Conservation (phyloP, 2,888 invertebrate genomes). For the Metalampra italica region DNA sequence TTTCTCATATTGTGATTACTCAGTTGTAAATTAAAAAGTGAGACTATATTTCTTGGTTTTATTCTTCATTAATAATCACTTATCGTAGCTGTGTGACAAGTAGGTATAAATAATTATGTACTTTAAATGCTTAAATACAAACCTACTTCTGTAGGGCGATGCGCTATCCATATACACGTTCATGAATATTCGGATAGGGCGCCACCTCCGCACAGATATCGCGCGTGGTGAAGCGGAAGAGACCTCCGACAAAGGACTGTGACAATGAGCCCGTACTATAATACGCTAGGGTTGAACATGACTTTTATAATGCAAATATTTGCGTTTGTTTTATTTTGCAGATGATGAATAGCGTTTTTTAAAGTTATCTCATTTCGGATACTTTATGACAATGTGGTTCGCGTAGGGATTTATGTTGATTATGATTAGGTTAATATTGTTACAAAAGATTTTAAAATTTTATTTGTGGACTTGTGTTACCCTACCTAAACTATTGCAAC, state of each 20-base stretch:
- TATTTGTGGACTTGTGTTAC: not conserved
- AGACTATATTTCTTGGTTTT: too few relatives aligned
- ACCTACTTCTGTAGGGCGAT: not conserved
- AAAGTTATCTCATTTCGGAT: not conserved
- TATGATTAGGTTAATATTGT: not conserved
- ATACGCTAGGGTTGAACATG: constrained; percentile 40
- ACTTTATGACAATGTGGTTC: not conserved
- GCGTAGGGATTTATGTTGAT: not conserved
- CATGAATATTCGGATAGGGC: constrained; percentile 52
- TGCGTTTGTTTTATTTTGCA: constrained; percentile 17
- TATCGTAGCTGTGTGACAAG: too few relatives aligned
- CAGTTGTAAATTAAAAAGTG: too few relatives aligned
- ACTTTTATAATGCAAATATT: constrained; percentile 23
- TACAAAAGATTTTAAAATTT: too few relatives aligned
- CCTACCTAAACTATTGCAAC: too few relatives aligned
- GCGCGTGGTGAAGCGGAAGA: constrained; percentile 70
- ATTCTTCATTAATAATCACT: too few relatives aligned
- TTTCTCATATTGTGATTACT: too few relatives aligned
- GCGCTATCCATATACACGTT: constrained; percentile 25
- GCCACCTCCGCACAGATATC: constrained; percentile 52
- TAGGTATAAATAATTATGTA: too few relatives aligned
- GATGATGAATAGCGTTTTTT: constrained; percentile 6
- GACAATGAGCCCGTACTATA: constrained; percentile 50
- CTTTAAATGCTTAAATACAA: too few relatives aligned
- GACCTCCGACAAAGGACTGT: constrained; percentile 69